Evolutionary conservation across 2,888 invertebrate species (phyloP).

Genomic region (Yponomeuta cagnagella): DNA sequence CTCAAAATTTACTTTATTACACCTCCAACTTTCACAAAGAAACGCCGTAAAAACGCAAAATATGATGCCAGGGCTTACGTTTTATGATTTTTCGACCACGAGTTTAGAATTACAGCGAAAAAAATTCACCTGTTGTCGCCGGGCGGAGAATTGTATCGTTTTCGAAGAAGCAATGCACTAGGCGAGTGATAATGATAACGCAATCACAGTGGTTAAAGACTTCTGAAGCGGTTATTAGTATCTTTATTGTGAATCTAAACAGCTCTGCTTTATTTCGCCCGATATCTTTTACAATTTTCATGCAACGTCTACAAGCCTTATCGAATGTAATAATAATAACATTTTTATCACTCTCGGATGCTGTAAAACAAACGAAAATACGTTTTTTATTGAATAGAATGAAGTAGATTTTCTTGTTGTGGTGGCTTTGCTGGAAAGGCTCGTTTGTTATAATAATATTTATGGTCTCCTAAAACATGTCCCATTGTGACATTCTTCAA

Average conservation of each 20-base stretch:
- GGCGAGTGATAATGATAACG: background rate
- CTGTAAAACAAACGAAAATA: slow-evolving; percentile 11
- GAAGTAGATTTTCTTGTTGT: slow-evolving; percentile 5
- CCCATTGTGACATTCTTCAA: background rate
- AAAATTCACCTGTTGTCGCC: background rate
- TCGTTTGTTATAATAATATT: background rate
- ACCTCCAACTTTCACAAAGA: slow-evolving; percentile 11
- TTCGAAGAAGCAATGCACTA: background rate
- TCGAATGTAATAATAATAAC: slow-evolving; percentile 6
- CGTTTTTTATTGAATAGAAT: slow-evolving; percentile 11
- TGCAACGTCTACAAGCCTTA: slow-evolving; percentile 5
- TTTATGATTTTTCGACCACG: background rate
- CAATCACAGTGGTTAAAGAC: background rate
- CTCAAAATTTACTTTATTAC: no score
- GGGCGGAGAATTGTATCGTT: background rate
- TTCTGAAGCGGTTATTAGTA: background rate
- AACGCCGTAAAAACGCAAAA: slow-evolving; percentile 37
- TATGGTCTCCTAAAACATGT: background rate
- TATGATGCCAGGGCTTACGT: no score
- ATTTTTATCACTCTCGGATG: slow-evolving; percentile 9
- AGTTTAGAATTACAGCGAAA: background rate
- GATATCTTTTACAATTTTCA: slow-evolving; percentile 2
- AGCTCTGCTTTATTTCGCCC: background rate
- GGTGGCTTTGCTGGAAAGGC: background rate
- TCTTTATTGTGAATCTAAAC: background rate